Base-by-base conservation (phyloP, 1,140 invertebrate genomes). In the Macrostomum lignano region DNA sequence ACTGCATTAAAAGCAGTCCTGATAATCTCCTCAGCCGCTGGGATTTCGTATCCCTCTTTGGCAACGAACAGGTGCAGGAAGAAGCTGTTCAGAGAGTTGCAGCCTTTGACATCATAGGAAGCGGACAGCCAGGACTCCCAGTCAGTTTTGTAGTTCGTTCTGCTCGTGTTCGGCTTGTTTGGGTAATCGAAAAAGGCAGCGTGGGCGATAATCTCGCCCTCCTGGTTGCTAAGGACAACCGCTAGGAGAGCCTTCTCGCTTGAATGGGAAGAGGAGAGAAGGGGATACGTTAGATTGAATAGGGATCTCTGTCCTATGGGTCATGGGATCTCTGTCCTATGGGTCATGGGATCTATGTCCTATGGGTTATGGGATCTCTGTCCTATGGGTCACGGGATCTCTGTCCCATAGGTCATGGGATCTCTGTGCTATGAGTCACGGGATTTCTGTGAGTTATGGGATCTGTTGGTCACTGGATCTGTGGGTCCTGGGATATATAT, bases 11-110 rank as follows among this genome's bases (percentile, higher is more conserved):
- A 58, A 2, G 50, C 45, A 29, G 49, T 56, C 9, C 51, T 39
- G 3, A 58, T 46, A 17, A 57, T 53, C 36, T 57, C 54, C 31
- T 41, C 42, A 6, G 49, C 47, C 45, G 49, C 52, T 9, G 49
- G 52, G 39, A 46, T 38, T n/a, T 47, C 44, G 40, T 54, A 56
- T n/a, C 49, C 49, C 17, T 35, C 35, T 26, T 50, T 51, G 2
- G 52, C 46, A 17, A 55, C 51, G 46, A 58, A 58, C 30, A 49
- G 55, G 35, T 56, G 54, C 40, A 58, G 33, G 33, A 54, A 58
- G 2, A 56, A 38, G 11, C 46, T 44, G 38, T 58, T 58, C 2
- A 58, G 38, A 6, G 51, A 39, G 22, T 39, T 44, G 25, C 31
- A 38, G 22, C 47, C 40, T 23, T 39, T 23, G 21, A 35, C 37